phyloP scores from a whole-genome alignment of 2,888 invertebrate species.

The Monopis laevigella region DNA sequence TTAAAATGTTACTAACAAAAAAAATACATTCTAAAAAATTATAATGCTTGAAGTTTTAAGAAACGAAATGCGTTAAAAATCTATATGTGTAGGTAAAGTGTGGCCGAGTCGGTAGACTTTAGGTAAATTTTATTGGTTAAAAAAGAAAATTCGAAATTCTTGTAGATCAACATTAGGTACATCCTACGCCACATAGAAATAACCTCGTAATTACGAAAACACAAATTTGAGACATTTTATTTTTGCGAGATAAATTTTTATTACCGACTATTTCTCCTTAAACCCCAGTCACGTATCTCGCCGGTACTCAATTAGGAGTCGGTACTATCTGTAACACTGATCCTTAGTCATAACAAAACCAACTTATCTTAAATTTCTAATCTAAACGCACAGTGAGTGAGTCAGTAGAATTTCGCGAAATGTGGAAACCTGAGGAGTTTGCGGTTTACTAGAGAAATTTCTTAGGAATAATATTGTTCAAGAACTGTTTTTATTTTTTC shows the following conservation, averaged over 20 bases:
- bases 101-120: too few relatives aligned
- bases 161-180: too few relatives aligned
- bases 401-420: background rate
- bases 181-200: too few relatives aligned
- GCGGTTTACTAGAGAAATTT: conserved; percentile 6
- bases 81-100: too few relatives aligned
- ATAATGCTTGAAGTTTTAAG: too few relatives aligned
- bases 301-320: background rate
- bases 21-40: too few relatives aligned
- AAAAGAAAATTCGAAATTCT: too few relatives aligned
- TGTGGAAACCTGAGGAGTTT: conserved; percentile 6
- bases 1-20: too few relatives aligned
- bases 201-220: background rate
- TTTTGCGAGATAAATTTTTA: conserved; percentile 3
- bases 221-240: conserved; percentile 3
- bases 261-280: background rate
- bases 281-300: conserved; percentile 6
- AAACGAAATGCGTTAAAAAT: too few relatives aligned
- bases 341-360: conserved; percentile 36
- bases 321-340: conserved; percentile 5
- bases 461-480: too few relatives aligned
- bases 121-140: too few relatives aligned
- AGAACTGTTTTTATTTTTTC: too few relatives aligned
- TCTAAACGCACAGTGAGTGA: conserved; percentile 24
- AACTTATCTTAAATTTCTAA: conserved; percentile 53